A percentile compares a stretch with the other conserved stretches of the same genome.
Conservation (phyloP, 2,113 vertebrate species). For the Pavo muticus region DNA sequence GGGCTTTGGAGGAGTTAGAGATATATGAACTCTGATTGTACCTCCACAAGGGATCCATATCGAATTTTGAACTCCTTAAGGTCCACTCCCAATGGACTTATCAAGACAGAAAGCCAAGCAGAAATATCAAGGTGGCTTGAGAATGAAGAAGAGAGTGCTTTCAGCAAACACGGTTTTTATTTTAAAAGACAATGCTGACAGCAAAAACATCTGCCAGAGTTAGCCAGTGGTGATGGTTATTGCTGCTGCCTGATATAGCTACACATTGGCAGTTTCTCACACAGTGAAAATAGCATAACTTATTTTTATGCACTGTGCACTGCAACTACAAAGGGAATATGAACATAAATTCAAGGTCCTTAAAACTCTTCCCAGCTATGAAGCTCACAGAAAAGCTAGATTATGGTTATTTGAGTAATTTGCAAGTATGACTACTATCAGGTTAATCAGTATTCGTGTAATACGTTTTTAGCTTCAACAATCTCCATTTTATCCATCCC, state of each 20-base stretch:
- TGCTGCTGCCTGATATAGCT: neutral
- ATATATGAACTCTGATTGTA: neutral
- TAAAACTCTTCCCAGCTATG: neutral
- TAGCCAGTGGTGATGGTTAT: neutral
- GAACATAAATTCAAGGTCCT: neutral
- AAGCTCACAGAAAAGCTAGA: neutral
- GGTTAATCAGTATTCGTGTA: neutral
- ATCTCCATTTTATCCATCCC: neutral
- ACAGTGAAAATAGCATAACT: conserved; percentile 24
- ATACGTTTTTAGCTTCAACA: neutral
- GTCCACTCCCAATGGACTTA: neutral
- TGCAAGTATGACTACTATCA: neutral
- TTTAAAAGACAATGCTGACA: conserved; percentile 9
- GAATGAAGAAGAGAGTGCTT: neutral
- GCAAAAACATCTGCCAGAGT: neutral
- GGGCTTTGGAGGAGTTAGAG: neutral
- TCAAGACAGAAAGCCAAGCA: neutral
- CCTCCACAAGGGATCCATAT: neutral
- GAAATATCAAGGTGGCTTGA: neutral
- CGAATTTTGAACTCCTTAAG: neutral
- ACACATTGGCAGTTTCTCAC: neutral
- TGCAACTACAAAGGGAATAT: neutral
- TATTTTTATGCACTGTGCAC: neutral
- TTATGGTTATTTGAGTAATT: neutral
- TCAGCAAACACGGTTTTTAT: neutral